Percentiles rank a stretch among this genome's conserved stretches.
Conservation (phyloP, 2,113 vertebrate genomes). For the Sebastes fasciatus region DNA sequence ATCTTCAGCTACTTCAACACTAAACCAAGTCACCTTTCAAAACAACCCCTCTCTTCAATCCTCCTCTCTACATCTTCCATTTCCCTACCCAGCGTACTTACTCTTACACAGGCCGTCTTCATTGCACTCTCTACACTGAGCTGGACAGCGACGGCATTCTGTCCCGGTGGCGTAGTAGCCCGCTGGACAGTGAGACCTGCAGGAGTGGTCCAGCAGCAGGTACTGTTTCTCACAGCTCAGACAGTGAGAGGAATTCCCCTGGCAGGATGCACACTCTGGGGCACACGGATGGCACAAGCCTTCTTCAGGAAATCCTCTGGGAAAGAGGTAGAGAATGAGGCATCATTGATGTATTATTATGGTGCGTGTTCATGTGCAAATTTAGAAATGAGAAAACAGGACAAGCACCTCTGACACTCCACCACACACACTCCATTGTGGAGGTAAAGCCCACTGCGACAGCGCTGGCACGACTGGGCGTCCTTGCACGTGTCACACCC, state of each 20-base stretch:
- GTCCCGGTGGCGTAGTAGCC: conserved; percentile 81
- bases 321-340: not conserved
- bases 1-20: not conserved
- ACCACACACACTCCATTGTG: conserved; percentile 86
- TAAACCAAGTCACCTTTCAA: conserved; percentile 10
- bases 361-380: not conserved
- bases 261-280: conserved; percentile 86
- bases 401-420: conserved; percentile 84
- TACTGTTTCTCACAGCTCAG: conserved; percentile 83
- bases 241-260: conserved; percentile 83
- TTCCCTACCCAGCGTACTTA: conserved; percentile 66
- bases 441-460: conserved; percentile 83
- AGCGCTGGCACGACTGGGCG: conserved; percentile 81
- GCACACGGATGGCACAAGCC: conserved; percentile 80
- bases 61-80: not conserved
- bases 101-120: conserved; percentile 86
- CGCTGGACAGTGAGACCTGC: conserved; percentile 83
- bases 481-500: conserved; percentile 85
- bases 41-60: not conserved
- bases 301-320: conserved; percentile 87
- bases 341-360: not conserved
- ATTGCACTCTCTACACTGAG: conserved; percentile 87
- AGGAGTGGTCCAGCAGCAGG: conserved; percentile 81
- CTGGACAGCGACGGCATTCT: conserved; percentile 86
- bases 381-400: conserved; percentile 17